Evolutionary conservation across 2,888 invertebrate genomes (phyloP).

Genomic region (Patella caerulea): DNA sequence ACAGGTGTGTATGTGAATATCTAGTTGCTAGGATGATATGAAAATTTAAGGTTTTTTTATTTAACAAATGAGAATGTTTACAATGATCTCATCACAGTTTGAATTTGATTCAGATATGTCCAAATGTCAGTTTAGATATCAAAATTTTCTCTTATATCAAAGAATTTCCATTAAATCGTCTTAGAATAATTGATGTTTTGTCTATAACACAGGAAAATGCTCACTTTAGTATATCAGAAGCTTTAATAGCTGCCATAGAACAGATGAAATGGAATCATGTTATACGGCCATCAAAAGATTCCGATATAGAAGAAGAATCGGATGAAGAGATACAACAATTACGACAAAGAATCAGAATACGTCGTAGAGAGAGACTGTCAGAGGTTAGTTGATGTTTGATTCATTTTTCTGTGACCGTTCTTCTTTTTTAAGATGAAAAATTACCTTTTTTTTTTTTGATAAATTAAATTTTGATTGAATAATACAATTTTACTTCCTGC

Average conservation of each 20-base stretch:
- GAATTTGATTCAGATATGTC: too few relatives aligned
- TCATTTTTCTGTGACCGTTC: too few relatives aligned
- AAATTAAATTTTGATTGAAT: too few relatives aligned
- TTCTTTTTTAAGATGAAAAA: too few relatives aligned
- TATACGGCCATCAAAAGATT: slow-evolving; percentile 43
- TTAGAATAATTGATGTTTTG: neutral
- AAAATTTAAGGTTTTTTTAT: too few relatives aligned
- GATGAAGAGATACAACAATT: slow-evolving; percentile 76
- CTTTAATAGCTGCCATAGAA: slow-evolving; percentile 86
- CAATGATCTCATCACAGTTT: too few relatives aligned
- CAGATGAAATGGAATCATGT: slow-evolving; percentile 72
- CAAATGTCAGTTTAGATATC: neutral
- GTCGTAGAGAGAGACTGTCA: slow-evolving; percentile 73
- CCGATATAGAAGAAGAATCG: slow-evolving; percentile 28
- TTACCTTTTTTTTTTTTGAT: too few relatives aligned
- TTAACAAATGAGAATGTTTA: too few relatives aligned
- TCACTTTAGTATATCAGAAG: slow-evolving; percentile 87
- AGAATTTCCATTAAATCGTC: neutral
- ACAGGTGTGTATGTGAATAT: too few relatives aligned
- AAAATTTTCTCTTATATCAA: neutral
- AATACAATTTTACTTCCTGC: too few relatives aligned
- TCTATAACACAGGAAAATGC: slow-evolving; percentile 80
- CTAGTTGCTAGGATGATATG: too few relatives aligned
- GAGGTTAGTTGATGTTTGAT: slow-evolving; percentile 50
- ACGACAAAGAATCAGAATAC: slow-evolving; percentile 78